Evolutionary conservation across 2,113 vertebrate genomes (phyloP), one percentile per base, ranked within the genome.

Genomic region (Dipodomys stephensi): DNA sequence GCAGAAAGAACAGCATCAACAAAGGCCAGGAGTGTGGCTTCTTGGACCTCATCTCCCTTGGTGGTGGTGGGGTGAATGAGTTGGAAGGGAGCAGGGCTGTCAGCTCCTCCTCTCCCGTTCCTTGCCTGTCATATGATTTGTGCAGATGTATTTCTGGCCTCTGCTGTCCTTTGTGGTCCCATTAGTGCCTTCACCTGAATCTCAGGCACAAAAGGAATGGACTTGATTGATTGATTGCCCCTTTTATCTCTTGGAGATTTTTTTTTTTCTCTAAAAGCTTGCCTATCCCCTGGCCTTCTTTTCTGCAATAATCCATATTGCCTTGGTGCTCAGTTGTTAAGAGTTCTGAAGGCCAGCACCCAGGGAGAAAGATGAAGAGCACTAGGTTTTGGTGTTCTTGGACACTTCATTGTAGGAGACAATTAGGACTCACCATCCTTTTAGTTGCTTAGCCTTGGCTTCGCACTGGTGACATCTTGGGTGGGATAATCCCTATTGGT

Each of bases 141-240:
- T 95, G 62, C 53, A 15, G 15, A 13, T 57, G 15, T 57, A 57
- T 57, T 57, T 77, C 89, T 95, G 92, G 83, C 80, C 35, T 97
- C 92, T 67, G 35, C 30, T 88, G 16, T 83, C 68, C 65, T 68
- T 88, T 18, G 78, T 94, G 53, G n/a, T 92, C 85, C 73, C 67
- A 35, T 57, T 87, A n/a, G 78, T 28, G n/a, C 80, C 96, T 95
- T 95, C 49, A 23, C 90, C 78, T 83, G 72, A 73, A 49, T 97
- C 90, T 87, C 65, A 18, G 3, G 53, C 53, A 57, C 53, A 57
- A 49, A 13, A 4, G 53, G 53, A 57, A 57, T 16, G 12, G 53
- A 57, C 53, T 57, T 57, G 12, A 57, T 13, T 57, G 53, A 57
- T 57, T 57, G 53, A 57, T 57, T 16, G 53, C 2, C 15, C 15